Percentiles rank a stretch among this genome's conserved stretches.
phyloP scores from a whole-genome alignment of 2,113 vertebrate species.

The Etheostoma cragini region DNA sequence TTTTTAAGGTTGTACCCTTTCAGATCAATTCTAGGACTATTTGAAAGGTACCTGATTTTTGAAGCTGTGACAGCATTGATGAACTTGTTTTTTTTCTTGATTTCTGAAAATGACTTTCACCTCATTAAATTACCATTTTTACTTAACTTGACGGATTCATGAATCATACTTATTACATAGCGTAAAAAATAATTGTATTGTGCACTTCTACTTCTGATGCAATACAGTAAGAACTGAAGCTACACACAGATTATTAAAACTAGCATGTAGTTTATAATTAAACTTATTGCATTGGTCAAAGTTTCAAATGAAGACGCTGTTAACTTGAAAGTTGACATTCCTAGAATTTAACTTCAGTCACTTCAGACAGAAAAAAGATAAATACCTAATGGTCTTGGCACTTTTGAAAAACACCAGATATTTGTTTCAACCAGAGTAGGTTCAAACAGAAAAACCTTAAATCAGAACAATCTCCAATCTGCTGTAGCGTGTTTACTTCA shows the following conservation, averaged over 20 bases:
- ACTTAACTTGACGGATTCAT: conserved; percentile 40
- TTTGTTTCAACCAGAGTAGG: neutral
- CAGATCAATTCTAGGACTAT: conserved; percentile 54
- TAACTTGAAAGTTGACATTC: neutral
- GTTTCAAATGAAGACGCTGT: neutral
- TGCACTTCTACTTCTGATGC: neutral
- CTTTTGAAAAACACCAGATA: neutral
- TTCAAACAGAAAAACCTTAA: neutral
- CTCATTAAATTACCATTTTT: conserved; percentile 80
- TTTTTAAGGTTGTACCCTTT: conserved; percentile 61
- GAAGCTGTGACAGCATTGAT: conserved; percentile 69
- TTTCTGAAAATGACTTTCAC: conserved; percentile 72
- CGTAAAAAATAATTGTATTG: neutral
- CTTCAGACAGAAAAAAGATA: neutral
- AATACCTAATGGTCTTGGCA: neutral
- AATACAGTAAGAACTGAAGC: neutral
- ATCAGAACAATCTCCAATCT: neutral
- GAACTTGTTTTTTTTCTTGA: conserved; percentile 61
- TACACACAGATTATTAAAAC: neutral
- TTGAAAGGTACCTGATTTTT: conserved; percentile 55
- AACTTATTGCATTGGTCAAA: neutral
- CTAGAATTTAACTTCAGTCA: neutral
- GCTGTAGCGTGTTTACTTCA: neutral
- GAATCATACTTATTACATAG: conserved; percentile 9
- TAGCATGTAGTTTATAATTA: neutral